A percentile compares a stretch with the other conserved stretches of the same genome.
These are phyloP conservation scores for Grapholita molesta DNA, from an alignment of 1,140 invertebrate genomes.

Conservation along the genomic window DNA sequence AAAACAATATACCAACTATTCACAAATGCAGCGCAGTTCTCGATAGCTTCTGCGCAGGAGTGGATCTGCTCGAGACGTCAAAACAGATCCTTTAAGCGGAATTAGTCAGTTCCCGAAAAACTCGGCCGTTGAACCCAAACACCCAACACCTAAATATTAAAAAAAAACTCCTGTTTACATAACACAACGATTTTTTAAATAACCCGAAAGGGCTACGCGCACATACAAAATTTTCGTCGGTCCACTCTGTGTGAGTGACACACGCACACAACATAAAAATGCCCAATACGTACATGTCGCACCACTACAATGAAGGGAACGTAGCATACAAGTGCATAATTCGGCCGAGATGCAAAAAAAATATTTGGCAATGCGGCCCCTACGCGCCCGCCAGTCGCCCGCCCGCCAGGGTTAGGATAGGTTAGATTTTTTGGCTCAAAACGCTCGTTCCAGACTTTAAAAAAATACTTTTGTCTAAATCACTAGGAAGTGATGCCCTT, in stretches of 20 bases:
- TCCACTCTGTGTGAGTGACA: conserved; percentile 53
- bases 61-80: conserved; percentile 20
- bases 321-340: conserved; percentile 78
- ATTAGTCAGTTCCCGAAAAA: conserved; percentile 77
- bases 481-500: conserved; percentile 58
- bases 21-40: neutral
- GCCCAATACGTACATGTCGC: conserved; percentile 72
- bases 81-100: conserved; percentile 56
- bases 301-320: conserved; percentile 76
- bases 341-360: conserved; percentile 78
- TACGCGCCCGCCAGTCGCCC: conserved; percentile 75
- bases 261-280: conserved; percentile 71
- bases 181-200: conserved; percentile 70
- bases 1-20: conserved; percentile 7
- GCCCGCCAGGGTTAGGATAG: conserved; percentile 76
- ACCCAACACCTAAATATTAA: conserved; percentile 72
- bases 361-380: conserved; percentile 78
- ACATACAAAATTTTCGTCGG: conserved; percentile 59
- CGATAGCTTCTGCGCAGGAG: conserved; percentile 4
- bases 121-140: conserved; percentile 63
- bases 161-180: conserved; percentile 72
- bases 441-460: conserved; percentile 70
- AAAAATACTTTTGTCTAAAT: conserved; percentile 63
- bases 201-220: conserved; percentile 66
- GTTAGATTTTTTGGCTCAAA: conserved; percentile 78